A percentile compares a stretch with the other conserved stretches of the same genome.
phyloP scores from a whole-genome alignment of 2,113 vertebrate species.

The Puffinus mauretanicus region DNA sequence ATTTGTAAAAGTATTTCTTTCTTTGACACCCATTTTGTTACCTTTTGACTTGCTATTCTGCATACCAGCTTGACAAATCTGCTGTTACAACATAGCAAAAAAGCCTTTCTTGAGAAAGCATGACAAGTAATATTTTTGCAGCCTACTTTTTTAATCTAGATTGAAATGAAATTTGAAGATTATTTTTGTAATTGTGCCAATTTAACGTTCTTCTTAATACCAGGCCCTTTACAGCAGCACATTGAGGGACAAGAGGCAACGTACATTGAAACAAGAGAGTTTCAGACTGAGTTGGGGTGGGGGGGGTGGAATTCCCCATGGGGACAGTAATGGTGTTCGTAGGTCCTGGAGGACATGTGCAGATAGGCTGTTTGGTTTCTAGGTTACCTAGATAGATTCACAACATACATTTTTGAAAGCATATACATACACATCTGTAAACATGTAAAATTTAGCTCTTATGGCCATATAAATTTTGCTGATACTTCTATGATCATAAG shows the following conservation, averaged over 20 bases:
- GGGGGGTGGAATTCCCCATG: too few species aligned
- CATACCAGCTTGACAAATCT: not conserved
- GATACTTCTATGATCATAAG: not conserved
- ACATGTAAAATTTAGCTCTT: not conserved
- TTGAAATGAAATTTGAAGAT: not conserved
- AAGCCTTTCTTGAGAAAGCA: not conserved
- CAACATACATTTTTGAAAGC: not conserved
- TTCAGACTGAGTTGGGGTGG: not conserved
- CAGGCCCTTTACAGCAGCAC: not conserved
- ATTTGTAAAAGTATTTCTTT: slow-evolving; percentile 4
- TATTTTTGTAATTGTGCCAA: not conserved
- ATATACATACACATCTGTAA: not conserved
- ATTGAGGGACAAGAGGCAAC: not conserved
- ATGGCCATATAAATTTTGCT: not conserved
- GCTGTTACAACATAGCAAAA: not conserved
- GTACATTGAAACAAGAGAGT: not conserved
- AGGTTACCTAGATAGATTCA: not conserved
- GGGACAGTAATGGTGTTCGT: not conserved
- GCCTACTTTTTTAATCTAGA: not conserved
- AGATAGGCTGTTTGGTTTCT: not conserved
- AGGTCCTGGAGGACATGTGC: not conserved
- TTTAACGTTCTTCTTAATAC: not conserved
- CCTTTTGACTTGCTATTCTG: not conserved
- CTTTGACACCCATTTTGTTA: not conserved
- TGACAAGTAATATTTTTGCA: not conserved